Evolutionary conservation across 1,140 invertebrate genomes (phyloP).

Genomic region (Saxidomus purpurata): DNA sequence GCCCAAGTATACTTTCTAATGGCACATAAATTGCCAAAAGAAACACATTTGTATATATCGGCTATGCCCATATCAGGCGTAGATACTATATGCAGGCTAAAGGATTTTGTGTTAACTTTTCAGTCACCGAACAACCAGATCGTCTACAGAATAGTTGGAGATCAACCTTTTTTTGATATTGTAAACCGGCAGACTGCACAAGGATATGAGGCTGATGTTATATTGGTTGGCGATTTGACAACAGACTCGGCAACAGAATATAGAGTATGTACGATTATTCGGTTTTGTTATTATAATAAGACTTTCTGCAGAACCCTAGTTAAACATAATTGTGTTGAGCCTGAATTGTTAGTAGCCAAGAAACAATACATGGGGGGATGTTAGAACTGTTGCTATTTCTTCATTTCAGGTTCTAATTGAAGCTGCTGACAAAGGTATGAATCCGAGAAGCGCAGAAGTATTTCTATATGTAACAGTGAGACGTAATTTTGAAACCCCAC

Average conservation of each 20-base stretch:
- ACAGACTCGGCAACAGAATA: slow-evolving; percentile 35
- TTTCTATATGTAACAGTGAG: slow-evolving; percentile 71
- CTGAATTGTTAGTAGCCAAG: too few relatives aligned
- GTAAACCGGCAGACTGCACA: slow-evolving; percentile 92
- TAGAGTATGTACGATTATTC: slow-evolving; percentile 58
- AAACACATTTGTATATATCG: too few relatives aligned
- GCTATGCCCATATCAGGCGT: too few relatives aligned
- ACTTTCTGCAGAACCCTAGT: too few relatives aligned
- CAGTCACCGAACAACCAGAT: slow-evolving; percentile 77
- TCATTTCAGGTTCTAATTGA: slow-evolving; percentile 70
- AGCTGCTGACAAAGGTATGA: slow-evolving; percentile 72
- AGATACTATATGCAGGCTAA: too few relatives aligned
- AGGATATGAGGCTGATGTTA: slow-evolving; percentile 92
- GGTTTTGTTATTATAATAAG: too few relatives aligned
- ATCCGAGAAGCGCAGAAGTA: slow-evolving; percentile 59
- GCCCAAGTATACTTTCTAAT: too few relatives aligned
- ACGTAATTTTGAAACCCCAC: slow-evolving; percentile 73
- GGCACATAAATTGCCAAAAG: too few relatives aligned
- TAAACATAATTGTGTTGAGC: too few relatives aligned
- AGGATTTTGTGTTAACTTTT: not conserved
- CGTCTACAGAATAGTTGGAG: slow-evolving; percentile 74
- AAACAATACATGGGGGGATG: too few relatives aligned
- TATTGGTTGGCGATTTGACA: slow-evolving; percentile 86
- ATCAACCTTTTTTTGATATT: slow-evolving; percentile 35
- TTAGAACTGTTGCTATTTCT: too few relatives aligned